Evolutionary conservation across 2,113 vertebrate genomes (phyloP).

Genomic region (Ictidomys tridecemlineatus): DNA sequence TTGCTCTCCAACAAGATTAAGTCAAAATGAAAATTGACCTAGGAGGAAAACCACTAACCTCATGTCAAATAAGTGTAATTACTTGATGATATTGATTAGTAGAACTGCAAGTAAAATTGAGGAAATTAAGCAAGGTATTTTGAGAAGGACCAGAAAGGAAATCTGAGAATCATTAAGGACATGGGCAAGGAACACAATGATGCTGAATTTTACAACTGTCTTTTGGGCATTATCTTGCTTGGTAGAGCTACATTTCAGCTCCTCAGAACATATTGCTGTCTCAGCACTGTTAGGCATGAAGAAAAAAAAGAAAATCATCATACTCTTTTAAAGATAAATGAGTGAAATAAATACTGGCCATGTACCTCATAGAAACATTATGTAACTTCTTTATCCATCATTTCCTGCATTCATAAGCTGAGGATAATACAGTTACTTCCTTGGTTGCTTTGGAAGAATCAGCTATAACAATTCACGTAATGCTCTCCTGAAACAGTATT

Average conservation of each 20-base stretch:
- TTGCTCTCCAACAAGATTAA: neutral
- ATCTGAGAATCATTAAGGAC: neutral
- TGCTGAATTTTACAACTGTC: neutral
- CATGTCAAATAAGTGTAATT: neutral
- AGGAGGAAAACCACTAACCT: neutral
- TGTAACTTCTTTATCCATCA: neutral
- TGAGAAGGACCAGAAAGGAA: conserved; percentile 11
- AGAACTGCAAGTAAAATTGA: conserved; percentile 7
- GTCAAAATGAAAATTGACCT: neutral
- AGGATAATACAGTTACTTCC: neutral
- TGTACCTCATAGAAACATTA: neutral
- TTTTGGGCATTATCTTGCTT: neutral
- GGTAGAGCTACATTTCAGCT: neutral
- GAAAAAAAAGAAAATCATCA: neutral
- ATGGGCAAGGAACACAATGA: neutral
- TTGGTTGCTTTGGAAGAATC: neutral
- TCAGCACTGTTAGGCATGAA: neutral
- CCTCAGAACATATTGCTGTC: neutral
- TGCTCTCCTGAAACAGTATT: neutral
- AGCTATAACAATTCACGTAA: neutral
- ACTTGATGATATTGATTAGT: neutral
- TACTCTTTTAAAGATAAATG: neutral
- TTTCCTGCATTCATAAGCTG: neutral
- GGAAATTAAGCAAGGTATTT: neutral
- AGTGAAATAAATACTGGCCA: neutral